Evolutionary conservation across 2,888 invertebrate species (phyloP), one percentile per base, ranked within the genome.

Genomic region (Allacma fusca): DNA sequence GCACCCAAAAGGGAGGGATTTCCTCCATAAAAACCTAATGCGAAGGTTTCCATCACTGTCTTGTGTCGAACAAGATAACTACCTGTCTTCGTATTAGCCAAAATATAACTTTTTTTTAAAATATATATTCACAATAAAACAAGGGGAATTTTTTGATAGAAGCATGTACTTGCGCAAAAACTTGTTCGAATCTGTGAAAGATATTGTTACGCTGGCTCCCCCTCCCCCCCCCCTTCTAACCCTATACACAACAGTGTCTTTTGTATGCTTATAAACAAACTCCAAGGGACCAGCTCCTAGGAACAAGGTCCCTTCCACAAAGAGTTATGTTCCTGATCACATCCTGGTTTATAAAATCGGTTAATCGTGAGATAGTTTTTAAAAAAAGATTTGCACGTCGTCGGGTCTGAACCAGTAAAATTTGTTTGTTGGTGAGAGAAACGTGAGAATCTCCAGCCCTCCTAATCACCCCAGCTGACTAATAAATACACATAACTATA

Each of bases 341-440:
- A 72, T 62, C 72, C 72, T 62, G 72, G 62, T 72, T 72, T 72
- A 62, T 23, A 28, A 72, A 72, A 72, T 72, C 72, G 40, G 72
- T 23, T 59, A 72, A 72, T 62, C 72, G 72, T 72, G 72, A 72
- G 72, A 59, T 72, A 59, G 21, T 59, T 34, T 59, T 16, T 57
- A 62, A 62, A 62, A 72, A 72, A 24, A 62, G 21, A 72, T 72
- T 62, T 72, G 62, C 72, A 72, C 72, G 72, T 72, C 26, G 50
- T 62, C 28, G 21, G 23, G 34, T 34, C 23, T 71, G 50, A 71
- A 72, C 59, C 62, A 72, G 72, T 29, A 62, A 62, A 34, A 72
- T 59, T 28, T 72, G 34, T 68, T 34, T 34, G 34, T 34, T 21
- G 26, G 72, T 29, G 62, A 62, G 62, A 62, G 72, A 62, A 72